Conservation (phyloP, 1,140 invertebrate genomes). For the Drosophila takahashii region DNA sequence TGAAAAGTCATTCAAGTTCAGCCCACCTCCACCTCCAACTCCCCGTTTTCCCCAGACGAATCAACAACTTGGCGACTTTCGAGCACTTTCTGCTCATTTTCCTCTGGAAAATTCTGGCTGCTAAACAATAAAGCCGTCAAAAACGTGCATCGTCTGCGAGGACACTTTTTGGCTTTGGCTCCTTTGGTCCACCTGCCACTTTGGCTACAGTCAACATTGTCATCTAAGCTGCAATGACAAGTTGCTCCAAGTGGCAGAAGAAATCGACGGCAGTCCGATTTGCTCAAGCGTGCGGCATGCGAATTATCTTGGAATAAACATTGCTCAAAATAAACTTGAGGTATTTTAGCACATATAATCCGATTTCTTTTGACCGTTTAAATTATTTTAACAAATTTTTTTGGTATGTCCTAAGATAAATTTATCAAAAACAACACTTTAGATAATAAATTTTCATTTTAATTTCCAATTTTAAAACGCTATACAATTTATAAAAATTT, state of each 20-base stretch:
- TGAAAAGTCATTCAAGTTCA: conserved; percentile 80
- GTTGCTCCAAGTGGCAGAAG: conserved; percentile 1
- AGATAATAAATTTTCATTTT: no score
- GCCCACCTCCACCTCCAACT: background rate
- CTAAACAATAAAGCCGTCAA: conserved; percentile 75
- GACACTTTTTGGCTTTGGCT: conserved; percentile 26
- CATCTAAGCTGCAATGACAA: conserved; percentile 49
- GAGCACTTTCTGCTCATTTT: conserved; percentile 78
- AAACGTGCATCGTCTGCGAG: conserved; percentile 66
- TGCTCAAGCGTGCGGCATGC: conserved; percentile 4
- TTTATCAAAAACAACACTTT: no score
- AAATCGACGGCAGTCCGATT: conserved; percentile 5
- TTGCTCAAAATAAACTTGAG: background rate
- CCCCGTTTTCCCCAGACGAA: conserved; percentile 6
- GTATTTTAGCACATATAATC: no score
- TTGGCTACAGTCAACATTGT: conserved; percentile 28
- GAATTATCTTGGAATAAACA: background rate
- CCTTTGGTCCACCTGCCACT: conserved; percentile 23
- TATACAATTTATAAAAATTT: no score
- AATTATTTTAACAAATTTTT: no score
- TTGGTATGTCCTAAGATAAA: no score
- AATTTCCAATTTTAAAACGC: no score
- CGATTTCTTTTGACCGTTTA: no score
- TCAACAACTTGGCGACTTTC: conserved; percentile 68
- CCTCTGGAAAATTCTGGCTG: conserved; percentile 15